These are phyloP conservation scores for Rachycentron canadum DNA, from an alignment of 2,797 vertebrate genomes.

Conservation along the genomic window DNA sequence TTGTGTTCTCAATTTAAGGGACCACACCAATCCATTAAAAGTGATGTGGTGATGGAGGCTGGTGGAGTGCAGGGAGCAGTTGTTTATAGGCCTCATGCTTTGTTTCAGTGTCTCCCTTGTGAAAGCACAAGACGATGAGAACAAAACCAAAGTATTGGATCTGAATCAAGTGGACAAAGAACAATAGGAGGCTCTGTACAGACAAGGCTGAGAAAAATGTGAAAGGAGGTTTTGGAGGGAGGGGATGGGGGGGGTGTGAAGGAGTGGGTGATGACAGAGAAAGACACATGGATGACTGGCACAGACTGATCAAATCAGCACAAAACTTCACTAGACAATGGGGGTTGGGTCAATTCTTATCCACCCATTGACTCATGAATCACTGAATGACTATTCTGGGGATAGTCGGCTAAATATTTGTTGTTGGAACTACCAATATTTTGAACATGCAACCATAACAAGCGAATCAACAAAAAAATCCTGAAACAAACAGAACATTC, in stretches of 20 bases:
- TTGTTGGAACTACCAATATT: not conserved
- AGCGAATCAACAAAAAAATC: not conserved
- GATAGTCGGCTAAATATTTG: not conserved
- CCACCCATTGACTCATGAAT: not conserved
- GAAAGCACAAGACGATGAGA: conserved; percentile 58
- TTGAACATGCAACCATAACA: not conserved
- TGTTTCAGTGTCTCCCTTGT: conserved; percentile 53
- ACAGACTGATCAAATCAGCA: conserved; percentile 34
- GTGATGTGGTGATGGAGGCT: conserved; percentile 25
- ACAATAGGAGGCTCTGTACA: conserved; percentile 70
- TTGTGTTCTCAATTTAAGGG: not conserved
- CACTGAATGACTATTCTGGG: not conserved
- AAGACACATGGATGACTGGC: conserved; percentile 27
- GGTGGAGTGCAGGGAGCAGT: conserved; percentile 11
- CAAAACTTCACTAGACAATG: conserved; percentile 14
- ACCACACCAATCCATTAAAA: conserved; percentile 30
- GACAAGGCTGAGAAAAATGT: conserved; percentile 50
- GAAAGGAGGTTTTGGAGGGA: conserved; percentile 3
- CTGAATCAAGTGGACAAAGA: conserved; percentile 61
- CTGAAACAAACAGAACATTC: not conserved
- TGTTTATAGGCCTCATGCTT: conserved; percentile 50
- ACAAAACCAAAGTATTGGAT: conserved; percentile 64
- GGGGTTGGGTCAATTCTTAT: not conserved
- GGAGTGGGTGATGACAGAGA: conserved; percentile 35
- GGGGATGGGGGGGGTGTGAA: not conserved